Evolutionary conservation across 2,888 invertebrate genomes (phyloP).

Genomic region (Caenorhabditis imperialis): DNA sequence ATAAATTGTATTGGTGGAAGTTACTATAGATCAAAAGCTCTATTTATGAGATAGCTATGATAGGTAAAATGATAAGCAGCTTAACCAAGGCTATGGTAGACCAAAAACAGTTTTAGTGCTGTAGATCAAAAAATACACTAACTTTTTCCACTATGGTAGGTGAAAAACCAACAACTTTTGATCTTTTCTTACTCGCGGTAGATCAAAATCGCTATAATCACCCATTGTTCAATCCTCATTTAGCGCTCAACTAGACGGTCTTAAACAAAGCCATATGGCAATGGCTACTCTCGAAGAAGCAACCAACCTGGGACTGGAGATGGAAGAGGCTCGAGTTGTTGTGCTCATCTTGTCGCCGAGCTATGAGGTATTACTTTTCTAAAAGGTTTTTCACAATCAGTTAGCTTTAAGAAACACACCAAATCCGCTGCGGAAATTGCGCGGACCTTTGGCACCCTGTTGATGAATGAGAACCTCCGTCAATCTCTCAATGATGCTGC

Average conservation of each 20-base stretch:
- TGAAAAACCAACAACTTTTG: too few relatives aligned
- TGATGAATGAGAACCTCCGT: conserved; percentile 79
- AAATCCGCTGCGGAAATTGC: conserved; percentile 80
- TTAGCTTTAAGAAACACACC: conserved; percentile 79
- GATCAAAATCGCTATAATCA: neutral
- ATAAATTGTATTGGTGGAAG: too few relatives aligned
- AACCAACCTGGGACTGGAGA: conserved; percentile 68
- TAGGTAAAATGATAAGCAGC: too few relatives aligned
- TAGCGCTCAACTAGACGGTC: conserved; percentile 63
- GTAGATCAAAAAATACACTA: too few relatives aligned
- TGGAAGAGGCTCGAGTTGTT: conserved; percentile 66
- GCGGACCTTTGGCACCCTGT: conserved; percentile 80
- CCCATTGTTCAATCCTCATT: conserved; percentile 10
- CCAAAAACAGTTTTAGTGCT: too few relatives aligned
- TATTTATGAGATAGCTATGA: too few relatives aligned
- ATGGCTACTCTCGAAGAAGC: conserved; percentile 66
- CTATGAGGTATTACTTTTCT: conserved; percentile 22
- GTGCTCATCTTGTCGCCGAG: conserved; percentile 65
- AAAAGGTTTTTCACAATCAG: neutral
- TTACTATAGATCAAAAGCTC: too few relatives aligned
- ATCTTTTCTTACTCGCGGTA: neutral
- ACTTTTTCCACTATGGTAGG: too few relatives aligned
- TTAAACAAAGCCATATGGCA: conserved; percentile 61
- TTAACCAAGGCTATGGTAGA: too few relatives aligned
- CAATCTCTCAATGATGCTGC: conserved; percentile 74